These are phyloP conservation scores for Hemistola chrysoprasaria DNA, from an alignment of 2,888 invertebrate species.

Conservation along the genomic window DNA sequence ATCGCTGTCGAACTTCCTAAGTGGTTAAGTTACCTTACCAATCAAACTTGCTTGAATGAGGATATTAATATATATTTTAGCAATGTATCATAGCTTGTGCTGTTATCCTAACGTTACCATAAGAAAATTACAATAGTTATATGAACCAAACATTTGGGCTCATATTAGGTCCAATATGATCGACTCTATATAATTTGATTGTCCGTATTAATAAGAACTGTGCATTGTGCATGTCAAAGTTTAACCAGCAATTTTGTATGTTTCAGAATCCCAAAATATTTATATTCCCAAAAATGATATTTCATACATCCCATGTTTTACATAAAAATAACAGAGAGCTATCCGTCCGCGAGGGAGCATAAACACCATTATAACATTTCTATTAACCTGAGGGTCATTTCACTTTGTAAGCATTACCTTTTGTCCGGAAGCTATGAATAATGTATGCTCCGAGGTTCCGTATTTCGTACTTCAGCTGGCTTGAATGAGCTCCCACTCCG, in stretches of 20 bases:
- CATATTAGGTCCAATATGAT: too few species aligned
- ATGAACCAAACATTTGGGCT: slow-evolving; percentile 1
- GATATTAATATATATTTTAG: slow-evolving; percentile 7
- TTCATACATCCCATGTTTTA: slow-evolving; percentile 18
- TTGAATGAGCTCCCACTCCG: slow-evolving; percentile 34
- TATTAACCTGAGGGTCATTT: slow-evolving; percentile 69
- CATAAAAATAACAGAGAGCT: slow-evolving; percentile 25
- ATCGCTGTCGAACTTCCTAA: slow-evolving; percentile 8
- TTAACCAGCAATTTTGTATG: slow-evolving; percentile 13
- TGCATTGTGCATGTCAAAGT: too few species aligned
- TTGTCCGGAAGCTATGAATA: slow-evolving; percentile 50
- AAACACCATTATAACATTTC: slow-evolving; percentile 46
- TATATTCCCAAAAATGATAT: slow-evolving; percentile 17
- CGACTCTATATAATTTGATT: too few species aligned
- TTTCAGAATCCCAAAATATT: slow-evolving; percentile 13
- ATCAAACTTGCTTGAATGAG: slow-evolving; percentile 14
- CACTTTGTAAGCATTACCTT: slow-evolving; percentile 54
- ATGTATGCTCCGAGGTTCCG: slow-evolving; percentile 42
- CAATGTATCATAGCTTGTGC: slow-evolving; percentile 6
- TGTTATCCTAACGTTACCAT: too few species aligned
- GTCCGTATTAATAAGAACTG: too few species aligned
- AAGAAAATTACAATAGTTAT: too few species aligned
- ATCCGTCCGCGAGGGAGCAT: slow-evolving; percentile 27
- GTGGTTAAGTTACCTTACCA: slow-evolving; percentile 20
- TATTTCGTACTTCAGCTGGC: slow-evolving; percentile 33